Evolutionary conservation across 1,140 invertebrate genomes (phyloP), one percentile per base, ranked within the genome.

Genomic region (Harpegnathos saltator): DNA sequence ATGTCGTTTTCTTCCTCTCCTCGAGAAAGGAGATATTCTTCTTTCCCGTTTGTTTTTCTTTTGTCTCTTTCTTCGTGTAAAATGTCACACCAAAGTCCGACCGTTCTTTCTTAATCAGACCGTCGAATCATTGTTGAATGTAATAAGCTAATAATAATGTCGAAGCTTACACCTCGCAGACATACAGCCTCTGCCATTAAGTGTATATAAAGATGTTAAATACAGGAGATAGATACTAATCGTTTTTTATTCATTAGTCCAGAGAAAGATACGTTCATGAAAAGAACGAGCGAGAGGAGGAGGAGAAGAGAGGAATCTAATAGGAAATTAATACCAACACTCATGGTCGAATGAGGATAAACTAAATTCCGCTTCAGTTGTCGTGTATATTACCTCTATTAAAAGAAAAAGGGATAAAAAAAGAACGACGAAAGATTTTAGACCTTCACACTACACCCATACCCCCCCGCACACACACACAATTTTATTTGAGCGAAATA

Each of bases 121-220:
- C 80, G 86, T 92, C 90, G 91, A 91, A 65, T 86, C 87, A 87
- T 86, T 82, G 84, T 89, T 88, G 72, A 90, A 90, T 87, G 87
- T 91, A 90, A 88, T 84, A 89, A 83, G 85, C 54, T 83, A 88
- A 82, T 72, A 74, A 89, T 83, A 86, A 89, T 83, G 82, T 88
- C 85, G 72, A 92, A 91, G 92, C 90, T 91, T 91, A 91, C 85
- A 92, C 91, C 91, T 92, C 91, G 91, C 91, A 91, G 87, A 90
- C 82, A 89, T 88, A 87, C 88, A 91, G 91, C 90, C 88, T 93
- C 90, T 89, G 87, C 89, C 85, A 91, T 85, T 90, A 85, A 87
- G 84, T 91, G 89, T 92, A 91, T 85, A 91, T 90, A 91, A 85
- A 65, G 81, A 83, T 82, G 81, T 84, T 90, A 88, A 85, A 88